These are phyloP conservation scores for Cynoglossus semilaevis DNA, from an alignment of 2,113 vertebrate genomes.

Conservation along the genomic window DNA sequence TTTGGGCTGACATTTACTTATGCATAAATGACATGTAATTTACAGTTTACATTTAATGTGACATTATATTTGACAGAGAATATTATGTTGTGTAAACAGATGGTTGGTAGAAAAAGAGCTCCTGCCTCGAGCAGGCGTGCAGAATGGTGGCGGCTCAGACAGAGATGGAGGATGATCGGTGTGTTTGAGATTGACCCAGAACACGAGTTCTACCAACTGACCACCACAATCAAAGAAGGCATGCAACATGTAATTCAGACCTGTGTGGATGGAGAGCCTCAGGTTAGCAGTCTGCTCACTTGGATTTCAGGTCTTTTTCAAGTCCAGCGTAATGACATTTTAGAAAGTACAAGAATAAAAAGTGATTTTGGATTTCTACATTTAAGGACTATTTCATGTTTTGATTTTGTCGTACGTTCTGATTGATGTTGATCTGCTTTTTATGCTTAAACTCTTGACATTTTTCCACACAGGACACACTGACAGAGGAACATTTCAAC, in stretches of 20 bases:
- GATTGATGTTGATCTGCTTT: too few species aligned
- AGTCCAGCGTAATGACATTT: too few species aligned
- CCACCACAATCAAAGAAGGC: conserved; percentile 81
- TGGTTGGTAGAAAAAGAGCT: conserved; percentile 12
- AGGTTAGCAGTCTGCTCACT: conserved; percentile 63
- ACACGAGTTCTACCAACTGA: conserved; percentile 77
- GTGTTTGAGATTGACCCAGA: conserved; percentile 80
- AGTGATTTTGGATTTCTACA: too few species aligned
- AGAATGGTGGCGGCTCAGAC: conserved; percentile 69
- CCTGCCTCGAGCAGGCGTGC: neutral
- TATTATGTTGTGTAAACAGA: conserved; percentile 25
- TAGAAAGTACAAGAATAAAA: too few species aligned
- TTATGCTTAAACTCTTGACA: neutral
- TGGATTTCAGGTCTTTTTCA: too few species aligned
- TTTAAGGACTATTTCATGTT: too few species aligned
- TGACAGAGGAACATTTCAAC: conserved; percentile 56
- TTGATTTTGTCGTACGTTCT: too few species aligned
- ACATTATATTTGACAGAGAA: too few species aligned
- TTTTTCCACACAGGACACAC: conserved; percentile 46
- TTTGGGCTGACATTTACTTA: too few species aligned
- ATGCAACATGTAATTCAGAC: conserved; percentile 72
- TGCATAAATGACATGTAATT: too few species aligned
- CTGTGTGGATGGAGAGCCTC: conserved; percentile 48
- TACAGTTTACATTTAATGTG: too few species aligned
- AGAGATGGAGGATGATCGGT: conserved; percentile 77